A percentile compares a stretch with the other conserved stretches of the same genome.
These are phyloP conservation scores for Steinernema hermaphroditum DNA, from an alignment of 2,888 invertebrate species.

Conservation along the genomic window DNA sequence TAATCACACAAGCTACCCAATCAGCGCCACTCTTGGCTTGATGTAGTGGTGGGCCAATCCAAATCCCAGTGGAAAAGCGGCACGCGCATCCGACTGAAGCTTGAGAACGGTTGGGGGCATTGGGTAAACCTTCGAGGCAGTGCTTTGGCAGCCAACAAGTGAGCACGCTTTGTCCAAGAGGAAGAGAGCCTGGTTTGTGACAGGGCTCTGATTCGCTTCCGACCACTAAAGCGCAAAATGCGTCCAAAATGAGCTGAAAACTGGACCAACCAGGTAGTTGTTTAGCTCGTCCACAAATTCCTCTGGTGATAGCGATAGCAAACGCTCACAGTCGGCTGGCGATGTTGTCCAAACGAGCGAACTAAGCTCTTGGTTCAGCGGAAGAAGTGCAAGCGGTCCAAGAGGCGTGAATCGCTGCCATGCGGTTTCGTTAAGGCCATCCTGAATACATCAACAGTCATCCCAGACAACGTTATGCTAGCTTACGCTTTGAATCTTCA, in stretches of 20 bases:
- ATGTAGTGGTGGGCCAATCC: slow-evolving; percentile 86
- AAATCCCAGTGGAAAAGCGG: slow-evolving; percentile 87
- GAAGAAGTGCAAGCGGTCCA: slow-evolving; percentile 89
- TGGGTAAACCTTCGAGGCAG: slow-evolving; percentile 16
- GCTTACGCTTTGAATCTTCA: slow-evolving; percentile 72
- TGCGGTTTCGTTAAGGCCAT: slow-evolving; percentile 80
- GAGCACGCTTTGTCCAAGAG: slow-evolving; percentile 39
- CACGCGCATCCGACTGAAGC: slow-evolving; percentile 74
- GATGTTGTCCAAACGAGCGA: slow-evolving; percentile 94
- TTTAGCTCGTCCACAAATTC: slow-evolving; percentile 87
- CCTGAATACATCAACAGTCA: slow-evolving; percentile 69
- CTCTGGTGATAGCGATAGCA: slow-evolving; percentile 76
- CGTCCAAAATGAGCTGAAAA: neutral
- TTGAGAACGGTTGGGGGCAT: slow-evolving; percentile 76
- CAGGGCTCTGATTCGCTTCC: slow-evolving; percentile 59
- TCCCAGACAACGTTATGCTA: neutral
- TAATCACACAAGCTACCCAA: slow-evolving; percentile 75
- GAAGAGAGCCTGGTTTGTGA: slow-evolving; percentile 58
- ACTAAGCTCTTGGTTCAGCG: slow-evolving; percentile 78
- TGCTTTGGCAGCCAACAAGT: slow-evolving; percentile 2
- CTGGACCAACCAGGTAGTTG: slow-evolving; percentile 76
- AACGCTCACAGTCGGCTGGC: slow-evolving; percentile 76
- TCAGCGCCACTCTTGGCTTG: slow-evolving; percentile 78
- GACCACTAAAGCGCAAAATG: slow-evolving; percentile 54
- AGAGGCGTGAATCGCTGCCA: slow-evolving; percentile 93